These are phyloP conservation scores for western clawed frog (Xenopus tropicalis) DNA, from an alignment of 2,113 vertebrate species.

Conservation along the genomic window UCB_Xtro_10.0 CM004445.2:42430001-42430500, in stretches of 20 bases:
- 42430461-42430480: constrained; percentile 19
- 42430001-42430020: too few species aligned
- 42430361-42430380: constrained; percentile 17
- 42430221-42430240: constrained; percentile 18
- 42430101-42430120: too few species aligned
- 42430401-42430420: constrained; percentile 14
- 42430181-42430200: too few species aligned
- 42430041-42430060: too few species aligned
- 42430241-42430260: neutral
- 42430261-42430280: neutral
- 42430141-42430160: too few species aligned
- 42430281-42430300: constrained; percentile 15
- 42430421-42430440: neutral
- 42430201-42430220: too few species aligned
- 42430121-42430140: too few species aligned
- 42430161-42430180: too few species aligned
- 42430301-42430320: too few species aligned
- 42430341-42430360: constrained; percentile 12
- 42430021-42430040: too few species aligned
- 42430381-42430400: constrained; percentile 1
- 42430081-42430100: too few species aligned
- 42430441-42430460: constrained; percentile 10
- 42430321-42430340: constrained; percentile 6
- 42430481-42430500: neutral
- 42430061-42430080: too few species aligned